Percentiles rank a stretch among this genome's conserved stretches.
phyloP scores from a whole-genome alignment of 2,888 invertebrate species.

The Drosophila robusta region DNA sequence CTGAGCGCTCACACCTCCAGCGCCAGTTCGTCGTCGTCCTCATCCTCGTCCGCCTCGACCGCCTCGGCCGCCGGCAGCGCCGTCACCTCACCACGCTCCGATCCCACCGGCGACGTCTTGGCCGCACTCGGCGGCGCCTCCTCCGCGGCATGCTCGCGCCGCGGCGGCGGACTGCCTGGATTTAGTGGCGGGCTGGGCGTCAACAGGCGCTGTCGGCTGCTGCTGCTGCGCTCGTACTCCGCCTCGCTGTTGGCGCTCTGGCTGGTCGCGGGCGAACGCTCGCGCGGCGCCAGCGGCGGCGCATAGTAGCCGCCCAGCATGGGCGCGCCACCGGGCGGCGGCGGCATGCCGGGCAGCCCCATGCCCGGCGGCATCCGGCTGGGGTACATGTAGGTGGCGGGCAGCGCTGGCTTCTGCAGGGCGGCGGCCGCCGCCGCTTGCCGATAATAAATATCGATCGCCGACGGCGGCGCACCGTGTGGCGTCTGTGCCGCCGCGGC shows the following conservation, averaged over 20 bases:
- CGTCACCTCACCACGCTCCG: slow-evolving; percentile 2
- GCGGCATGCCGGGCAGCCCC: slow-evolving; percentile 76
- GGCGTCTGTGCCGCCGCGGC: slow-evolving; percentile 86
- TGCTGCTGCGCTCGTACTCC: slow-evolving; percentile 70
- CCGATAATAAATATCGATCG: slow-evolving; percentile 92
- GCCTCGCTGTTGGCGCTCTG: slow-evolving; percentile 72
- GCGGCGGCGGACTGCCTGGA: slow-evolving; percentile 85
- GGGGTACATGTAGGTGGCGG: slow-evolving; percentile 87
- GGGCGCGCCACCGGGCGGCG: slow-evolving; percentile 65
- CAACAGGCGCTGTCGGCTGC: slow-evolving; percentile 67
- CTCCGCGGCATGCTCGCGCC: slow-evolving; percentile 35
- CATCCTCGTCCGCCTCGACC: slow-evolving; percentile 29
- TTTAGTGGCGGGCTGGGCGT: slow-evolving; percentile 84
- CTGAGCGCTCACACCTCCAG: slow-evolving; percentile 56
- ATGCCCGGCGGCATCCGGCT: slow-evolving; percentile 84
- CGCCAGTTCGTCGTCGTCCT: slow-evolving; percentile 47
- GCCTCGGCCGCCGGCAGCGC: slow-evolving; percentile 16
- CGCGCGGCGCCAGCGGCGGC: slow-evolving; percentile 68
- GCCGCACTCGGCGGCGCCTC: slow-evolving; percentile 33
- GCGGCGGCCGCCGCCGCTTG: slow-evolving; percentile 91
- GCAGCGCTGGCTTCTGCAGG: slow-evolving; percentile 93
- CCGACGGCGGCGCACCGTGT: slow-evolving; percentile 88
- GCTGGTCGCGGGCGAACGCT: slow-evolving; percentile 72
- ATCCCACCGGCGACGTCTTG: slow-evolving; percentile 25
- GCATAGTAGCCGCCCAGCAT: slow-evolving; percentile 87